These are phyloP conservation scores for Gymnocephalus cernua DNA, from an alignment of 2,113 vertebrate species.

Conservation along the genomic window DNA sequence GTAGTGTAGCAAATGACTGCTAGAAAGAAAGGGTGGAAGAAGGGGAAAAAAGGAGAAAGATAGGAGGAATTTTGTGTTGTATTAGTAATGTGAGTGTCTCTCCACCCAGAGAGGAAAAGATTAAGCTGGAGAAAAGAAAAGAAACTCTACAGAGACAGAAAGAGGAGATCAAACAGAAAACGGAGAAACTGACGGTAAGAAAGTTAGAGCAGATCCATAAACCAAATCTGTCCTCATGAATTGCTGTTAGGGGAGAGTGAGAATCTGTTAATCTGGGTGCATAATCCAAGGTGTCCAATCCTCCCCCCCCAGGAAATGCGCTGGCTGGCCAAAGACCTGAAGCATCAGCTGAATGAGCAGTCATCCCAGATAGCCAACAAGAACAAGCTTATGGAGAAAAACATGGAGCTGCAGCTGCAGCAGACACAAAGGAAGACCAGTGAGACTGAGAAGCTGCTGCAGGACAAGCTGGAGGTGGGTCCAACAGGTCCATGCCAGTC, in stretches of 20 bases:
- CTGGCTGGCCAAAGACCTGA: accelerated
- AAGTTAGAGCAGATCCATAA: background rate
- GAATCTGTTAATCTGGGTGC: background rate
- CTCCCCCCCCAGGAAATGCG: constrained; percentile 6
- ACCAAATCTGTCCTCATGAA: background rate
- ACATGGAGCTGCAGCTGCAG: constrained; percentile 16
- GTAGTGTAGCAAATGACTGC: background rate
- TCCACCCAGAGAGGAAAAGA: constrained; percentile 30
- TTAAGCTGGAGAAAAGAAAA: constrained; percentile 15
- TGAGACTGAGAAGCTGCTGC: constrained; percentile 28
- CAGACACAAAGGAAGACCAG: constrained; percentile 15
- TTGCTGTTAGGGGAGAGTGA: background rate
- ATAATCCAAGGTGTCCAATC: background rate
- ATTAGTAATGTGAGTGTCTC: constrained; percentile 15
- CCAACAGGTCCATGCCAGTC: background rate
- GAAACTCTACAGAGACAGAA: constrained; percentile 2
- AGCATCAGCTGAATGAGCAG: background rate
- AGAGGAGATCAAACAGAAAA: constrained; percentile 21
- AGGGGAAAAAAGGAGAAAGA: background rate
- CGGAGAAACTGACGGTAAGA: constrained; percentile 38
- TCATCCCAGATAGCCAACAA: background rate
- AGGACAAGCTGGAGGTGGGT: constrained; percentile 55
- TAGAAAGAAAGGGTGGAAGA: background rate
- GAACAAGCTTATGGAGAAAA: constrained; percentile 3
- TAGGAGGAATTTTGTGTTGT: background rate